Percentiles rank a stretch among this genome's conserved stretches.
Conservation (phyloP, 2,113 vertebrate species). For the Chroicocephalus ridibundus region DNA sequence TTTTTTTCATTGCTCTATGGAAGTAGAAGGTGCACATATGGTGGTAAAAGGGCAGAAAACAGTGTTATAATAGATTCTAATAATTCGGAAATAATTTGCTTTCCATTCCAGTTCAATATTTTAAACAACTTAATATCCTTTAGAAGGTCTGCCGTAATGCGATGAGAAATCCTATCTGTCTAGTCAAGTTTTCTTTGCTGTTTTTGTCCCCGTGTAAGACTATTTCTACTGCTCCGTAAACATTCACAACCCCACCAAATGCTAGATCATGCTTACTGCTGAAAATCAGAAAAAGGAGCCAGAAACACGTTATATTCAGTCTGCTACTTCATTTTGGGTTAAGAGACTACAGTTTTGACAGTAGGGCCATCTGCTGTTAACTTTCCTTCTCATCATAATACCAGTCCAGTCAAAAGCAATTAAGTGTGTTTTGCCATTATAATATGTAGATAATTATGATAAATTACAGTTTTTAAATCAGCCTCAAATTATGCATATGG, state of each 20-base stretch:
- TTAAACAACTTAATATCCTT: background rate
- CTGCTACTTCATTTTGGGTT: slow-evolving; percentile 69
- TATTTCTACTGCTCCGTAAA: slow-evolving; percentile 64
- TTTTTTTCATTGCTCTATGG: background rate
- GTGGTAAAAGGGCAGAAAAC: background rate
- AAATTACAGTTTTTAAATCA: slow-evolving; percentile 79
- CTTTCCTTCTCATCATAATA: slow-evolving; percentile 73
- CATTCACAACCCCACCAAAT: slow-evolving; percentile 69
- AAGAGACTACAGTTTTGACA: slow-evolving; percentile 73
- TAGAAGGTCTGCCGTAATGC: background rate
- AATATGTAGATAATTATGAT: slow-evolving; percentile 83
- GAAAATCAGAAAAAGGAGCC: slow-evolving; percentile 44
- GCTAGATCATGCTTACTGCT: slow-evolving; percentile 58
- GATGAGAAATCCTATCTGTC: slow-evolving; percentile 26
- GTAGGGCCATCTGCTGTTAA: slow-evolving; percentile 78
- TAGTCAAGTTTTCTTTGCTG: slow-evolving; percentile 34
- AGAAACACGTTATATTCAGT: slow-evolving; percentile 60
- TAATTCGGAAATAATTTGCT: background rate
- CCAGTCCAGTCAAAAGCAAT: slow-evolving; percentile 81
- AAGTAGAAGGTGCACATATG: background rate
- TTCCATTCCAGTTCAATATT: background rate
- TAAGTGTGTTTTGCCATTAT: slow-evolving; percentile 78
- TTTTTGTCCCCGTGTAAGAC: slow-evolving; percentile 52
- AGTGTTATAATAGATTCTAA: background rate
- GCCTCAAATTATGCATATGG: slow-evolving; percentile 73